Conservation (phyloP, 2,888 invertebrate species). For the Papilio gigon region DNA sequence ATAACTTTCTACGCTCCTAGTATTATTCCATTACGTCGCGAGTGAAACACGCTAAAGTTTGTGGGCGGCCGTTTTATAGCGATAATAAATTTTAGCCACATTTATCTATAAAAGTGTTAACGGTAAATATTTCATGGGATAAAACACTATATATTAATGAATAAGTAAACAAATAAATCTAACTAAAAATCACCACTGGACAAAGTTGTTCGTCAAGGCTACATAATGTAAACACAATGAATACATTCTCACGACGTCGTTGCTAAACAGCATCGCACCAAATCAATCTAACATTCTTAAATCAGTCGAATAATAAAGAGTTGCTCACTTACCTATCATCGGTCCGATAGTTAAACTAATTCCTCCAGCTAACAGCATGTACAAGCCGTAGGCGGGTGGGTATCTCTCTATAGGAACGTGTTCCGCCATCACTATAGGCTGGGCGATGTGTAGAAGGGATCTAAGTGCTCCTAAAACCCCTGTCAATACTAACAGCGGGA, state of each 20-base stretch:
- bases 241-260: too few relatives aligned
- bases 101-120: conserved; percentile 15
- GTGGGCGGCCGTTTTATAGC: conserved; percentile 21
- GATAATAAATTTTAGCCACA: conserved; percentile 21
- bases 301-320: neutral
- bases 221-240: too few relatives aligned
- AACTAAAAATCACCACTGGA: neutral
- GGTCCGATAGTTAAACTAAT: conserved; percentile 84
- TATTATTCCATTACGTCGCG: conserved; percentile 32
- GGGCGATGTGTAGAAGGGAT: conserved; percentile 84
- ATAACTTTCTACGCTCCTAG: conserved; percentile 45
- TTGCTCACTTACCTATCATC: conserved; percentile 78
- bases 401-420: conserved; percentile 84
- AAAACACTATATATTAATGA: neutral
- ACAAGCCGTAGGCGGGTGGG: conserved; percentile 85
- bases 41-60: conserved; percentile 32
- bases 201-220: too few relatives aligned
- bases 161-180: too few relatives aligned
- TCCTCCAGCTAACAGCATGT: conserved; percentile 83
- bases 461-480: conserved; percentile 82
- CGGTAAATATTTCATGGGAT: conserved; percentile 3
- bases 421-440: conserved; percentile 85
- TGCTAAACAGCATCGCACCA: too few relatives aligned
- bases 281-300: neutral
- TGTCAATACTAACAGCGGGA: conserved; percentile 77